Evolutionary conservation across 1,140 invertebrate genomes (phyloP).

Genomic region (Pseudoatta argentina): DNA sequence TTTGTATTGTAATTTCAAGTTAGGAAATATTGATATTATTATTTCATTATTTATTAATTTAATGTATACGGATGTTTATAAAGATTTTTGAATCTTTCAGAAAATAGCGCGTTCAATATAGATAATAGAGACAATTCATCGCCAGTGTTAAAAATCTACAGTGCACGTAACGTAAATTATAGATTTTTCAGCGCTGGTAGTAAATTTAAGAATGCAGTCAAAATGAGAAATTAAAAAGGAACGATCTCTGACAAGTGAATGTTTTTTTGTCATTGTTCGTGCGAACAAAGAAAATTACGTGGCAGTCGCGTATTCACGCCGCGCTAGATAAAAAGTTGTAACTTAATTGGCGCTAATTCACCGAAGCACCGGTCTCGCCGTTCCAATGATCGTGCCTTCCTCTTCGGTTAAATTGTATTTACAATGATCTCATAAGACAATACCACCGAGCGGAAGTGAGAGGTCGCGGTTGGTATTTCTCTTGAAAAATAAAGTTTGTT

Average conservation of each 20-base stretch:
- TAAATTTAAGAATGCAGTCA: no score
- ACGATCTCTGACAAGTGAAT: neutral
- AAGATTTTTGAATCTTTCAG: neutral
- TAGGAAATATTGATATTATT: neutral
- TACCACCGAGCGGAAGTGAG: slow-evolving; percentile 70
- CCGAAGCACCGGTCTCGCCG: slow-evolving; percentile 65
- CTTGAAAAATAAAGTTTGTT: slow-evolving; percentile 4
- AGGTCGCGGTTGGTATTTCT: slow-evolving; percentile 64
- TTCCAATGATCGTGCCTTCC: slow-evolving; percentile 46
- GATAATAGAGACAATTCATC: neutral
- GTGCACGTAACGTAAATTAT: no score
- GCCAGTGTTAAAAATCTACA: no score
- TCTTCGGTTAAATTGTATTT: slow-evolving; percentile 54
- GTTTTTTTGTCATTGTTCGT: neutral
- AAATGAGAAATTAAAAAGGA: neutral
- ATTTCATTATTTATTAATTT: neutral
- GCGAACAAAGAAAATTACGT: slow-evolving; percentile 49
- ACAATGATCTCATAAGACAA: slow-evolving; percentile 63
- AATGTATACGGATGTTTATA: no score
- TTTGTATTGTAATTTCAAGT: no score
- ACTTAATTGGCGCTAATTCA: slow-evolving; percentile 79
- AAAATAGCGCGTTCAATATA: neutral
- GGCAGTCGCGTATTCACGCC: slow-evolving; percentile 31
- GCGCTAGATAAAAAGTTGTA: slow-evolving; percentile 68
- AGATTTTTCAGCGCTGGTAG: no score